phyloP scores from a whole-genome alignment of 2,797 vertebrate species.

The Anguilla megastoma region DNA sequence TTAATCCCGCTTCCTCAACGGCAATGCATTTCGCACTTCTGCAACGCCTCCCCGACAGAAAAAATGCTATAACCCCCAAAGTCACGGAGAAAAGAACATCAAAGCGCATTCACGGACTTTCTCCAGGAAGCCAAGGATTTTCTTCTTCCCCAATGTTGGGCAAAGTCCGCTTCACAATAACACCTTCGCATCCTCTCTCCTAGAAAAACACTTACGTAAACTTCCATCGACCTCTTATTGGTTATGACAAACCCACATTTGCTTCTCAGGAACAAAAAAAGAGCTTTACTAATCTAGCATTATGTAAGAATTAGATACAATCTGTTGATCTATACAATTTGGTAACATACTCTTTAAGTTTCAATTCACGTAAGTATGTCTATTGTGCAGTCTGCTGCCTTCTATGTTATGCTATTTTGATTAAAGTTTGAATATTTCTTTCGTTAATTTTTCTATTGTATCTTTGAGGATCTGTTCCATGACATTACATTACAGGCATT shows the following conservation, averaged over 20 bases:
- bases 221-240: background rate
- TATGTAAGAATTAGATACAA: background rate
- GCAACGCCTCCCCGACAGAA: constrained; percentile 1
- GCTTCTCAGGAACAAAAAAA: background rate
- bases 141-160: background rate
- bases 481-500: no score
- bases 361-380: no score
- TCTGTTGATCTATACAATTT: background rate
- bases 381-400: background rate
- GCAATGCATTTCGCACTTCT: constrained; percentile 26
- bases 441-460: background rate
- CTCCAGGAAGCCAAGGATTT: background rate
- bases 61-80: constrained; percentile 19
- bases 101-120: constrained; percentile 14
- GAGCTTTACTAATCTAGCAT: background rate
- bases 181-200: background rate
- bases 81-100: constrained; percentile 5
- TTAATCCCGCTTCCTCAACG: constrained; percentile 32
- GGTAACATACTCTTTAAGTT: no score
- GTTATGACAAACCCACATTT: background rate
- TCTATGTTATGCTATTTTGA: background rate
- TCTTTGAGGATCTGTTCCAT: background rate
- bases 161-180: background rate
- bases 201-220: background rate
- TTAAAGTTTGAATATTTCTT: background rate